A percentile compares a stretch with the other conserved stretches of the same genome.
phyloP scores from a whole-genome alignment of 2,888 invertebrate genomes.

The Leptothorax acervorum region DNA sequence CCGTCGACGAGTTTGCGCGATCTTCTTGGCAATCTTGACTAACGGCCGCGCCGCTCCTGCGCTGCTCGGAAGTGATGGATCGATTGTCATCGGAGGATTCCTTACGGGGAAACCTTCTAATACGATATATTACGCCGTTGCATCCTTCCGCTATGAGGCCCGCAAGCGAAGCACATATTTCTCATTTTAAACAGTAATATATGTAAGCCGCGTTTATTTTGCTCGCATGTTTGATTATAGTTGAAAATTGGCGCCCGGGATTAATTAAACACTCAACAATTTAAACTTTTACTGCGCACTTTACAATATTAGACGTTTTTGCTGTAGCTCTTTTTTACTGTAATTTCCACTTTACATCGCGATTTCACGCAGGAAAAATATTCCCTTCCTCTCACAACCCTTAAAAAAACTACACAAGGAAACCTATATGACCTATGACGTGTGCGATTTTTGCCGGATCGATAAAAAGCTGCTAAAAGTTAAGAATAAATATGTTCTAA shows the following conservation, averaged over 20 bases:
- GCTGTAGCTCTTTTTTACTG: too few relatives aligned
- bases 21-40: slow-evolving; percentile 4
- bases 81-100: slow-evolving; percentile 38
- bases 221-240: too few relatives aligned
- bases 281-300: not conserved
- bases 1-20: slow-evolving; percentile 25
- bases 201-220: too few relatives aligned
- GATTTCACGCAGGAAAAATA: slow-evolving; percentile 1
- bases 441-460: slow-evolving; percentile 39
- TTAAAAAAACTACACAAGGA: not conserved
- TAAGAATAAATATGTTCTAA: slow-evolving; percentile 14
- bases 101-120: not conserved
- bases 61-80: slow-evolving; percentile 32
- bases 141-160: not conserved
- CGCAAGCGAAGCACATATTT: not conserved
- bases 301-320: not conserved
- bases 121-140: not conserved
- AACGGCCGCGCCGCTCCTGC: slow-evolving; percentile 4
- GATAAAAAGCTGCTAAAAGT: slow-evolving; percentile 18
- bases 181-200: not conserved
- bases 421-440: slow-evolving; percentile 41
- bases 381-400: not conserved
- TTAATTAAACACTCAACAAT: not conserved
- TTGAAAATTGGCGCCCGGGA: too few relatives aligned
- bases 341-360: not conserved